Evolutionary conservation across 2,113 vertebrate species (phyloP), one percentile per base, ranked within the genome.

Genomic region (Ictalurus furcatus): DNA sequence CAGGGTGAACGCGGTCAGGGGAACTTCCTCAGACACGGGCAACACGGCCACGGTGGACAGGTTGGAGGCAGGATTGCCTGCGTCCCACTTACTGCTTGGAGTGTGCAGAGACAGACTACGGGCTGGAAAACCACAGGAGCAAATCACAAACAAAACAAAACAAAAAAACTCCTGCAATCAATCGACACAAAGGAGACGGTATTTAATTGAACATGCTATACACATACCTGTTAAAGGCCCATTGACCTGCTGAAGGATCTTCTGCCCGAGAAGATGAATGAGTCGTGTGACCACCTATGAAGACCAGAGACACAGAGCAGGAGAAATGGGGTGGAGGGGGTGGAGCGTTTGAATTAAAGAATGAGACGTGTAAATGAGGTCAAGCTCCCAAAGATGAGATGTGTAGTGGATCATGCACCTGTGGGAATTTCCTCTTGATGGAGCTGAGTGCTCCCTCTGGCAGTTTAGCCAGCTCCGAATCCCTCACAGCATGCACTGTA

Each of bases 401-500:
- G 48, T 40, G 40, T 40, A 56, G 86, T 52, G 61, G 34, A 48
- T 87, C 73, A 16, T 94, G 93, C 90, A 98, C 98, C 97, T 99
- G 98, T 0, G 98, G 98, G 91, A 97, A 98, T 87, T 96, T 97
- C 93, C 98, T 97, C 90, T 99, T 99, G 95, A 99, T 98, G 23
- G 97, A 98, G 0, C 95, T 97, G 40, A 99, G 96, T 0, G 98
- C 98, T 13, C 98, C 97, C n/a, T 97, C 96, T 0, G 98, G 98
- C 11, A 99, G 95, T 92, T 99, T 99, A 91, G 98, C 98, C 9
- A 99, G 93, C 89, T 99, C 98, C 0, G 98, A 99, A 89, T 99
- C 98, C 19, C 98, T 94, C 11, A 99, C 97, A 0, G 98, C 98
- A 0, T 99, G 98, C 1, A 99, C 98, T 0, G 98, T 99, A 28